A percentile compares a stretch with the other conserved stretches of the same genome.
Conservation (phyloP, 2,888 invertebrate species). For the Ferdinandea cuprea region DNA sequence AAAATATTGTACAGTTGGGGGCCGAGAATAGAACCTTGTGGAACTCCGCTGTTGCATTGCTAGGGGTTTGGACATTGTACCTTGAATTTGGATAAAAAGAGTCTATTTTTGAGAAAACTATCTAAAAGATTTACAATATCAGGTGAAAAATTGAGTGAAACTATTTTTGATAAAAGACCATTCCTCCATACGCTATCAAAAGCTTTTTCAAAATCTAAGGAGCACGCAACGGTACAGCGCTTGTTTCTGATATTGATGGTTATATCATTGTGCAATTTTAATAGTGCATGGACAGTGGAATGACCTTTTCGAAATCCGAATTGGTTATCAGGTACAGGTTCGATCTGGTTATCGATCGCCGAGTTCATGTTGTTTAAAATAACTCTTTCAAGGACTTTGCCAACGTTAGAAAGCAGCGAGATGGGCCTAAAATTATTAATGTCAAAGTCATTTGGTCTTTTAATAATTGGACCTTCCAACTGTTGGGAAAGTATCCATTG, state of each 20-base stretch:
- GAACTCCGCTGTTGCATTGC: background rate
- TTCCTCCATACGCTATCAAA: background rate
- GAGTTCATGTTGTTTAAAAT: background rate
- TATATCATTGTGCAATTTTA: background rate
- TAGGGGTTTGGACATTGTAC: background rate
- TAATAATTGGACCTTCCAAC: constrained; percentile 3
- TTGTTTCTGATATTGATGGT: background rate
- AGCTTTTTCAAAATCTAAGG: background rate
- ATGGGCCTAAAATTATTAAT: background rate
- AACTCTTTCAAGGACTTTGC: background rate
- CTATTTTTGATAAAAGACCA: background rate
- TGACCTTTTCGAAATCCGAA: too few relatives aligned
- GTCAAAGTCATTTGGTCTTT: background rate
- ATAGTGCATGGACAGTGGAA: background rate
- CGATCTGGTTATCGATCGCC: background rate
- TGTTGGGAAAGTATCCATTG: background rate
- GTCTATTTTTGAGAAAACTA: background rate
- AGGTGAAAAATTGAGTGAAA: background rate
- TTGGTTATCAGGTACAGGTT: background rate
- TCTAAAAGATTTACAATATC: background rate
- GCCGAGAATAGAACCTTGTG: background rate
- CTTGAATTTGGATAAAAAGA: background rate
- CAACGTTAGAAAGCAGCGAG: background rate
- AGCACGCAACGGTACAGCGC: background rate
- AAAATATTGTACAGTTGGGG: too few relatives aligned